A percentile compares a stretch with the other conserved stretches of the same genome.
These are phyloP conservation scores for Mythimna impura DNA, from an alignment of 2,888 invertebrate species.

Conservation along the genomic window DNA sequence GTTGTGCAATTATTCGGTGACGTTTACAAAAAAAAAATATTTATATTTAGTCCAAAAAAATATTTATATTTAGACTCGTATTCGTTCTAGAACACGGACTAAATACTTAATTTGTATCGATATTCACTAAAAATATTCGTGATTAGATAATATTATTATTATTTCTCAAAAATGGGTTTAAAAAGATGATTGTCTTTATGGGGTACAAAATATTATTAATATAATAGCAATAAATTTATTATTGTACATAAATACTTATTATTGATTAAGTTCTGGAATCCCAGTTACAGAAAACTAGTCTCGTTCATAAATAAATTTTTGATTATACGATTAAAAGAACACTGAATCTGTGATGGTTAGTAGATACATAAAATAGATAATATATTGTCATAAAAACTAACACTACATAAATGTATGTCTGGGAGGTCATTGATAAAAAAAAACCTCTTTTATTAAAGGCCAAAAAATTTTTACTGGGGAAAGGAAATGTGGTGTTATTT, in stretches of 20 bases:
- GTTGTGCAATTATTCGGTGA: no score
- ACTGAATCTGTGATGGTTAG: background rate
- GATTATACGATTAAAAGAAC: background rate
- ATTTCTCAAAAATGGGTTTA: background rate
- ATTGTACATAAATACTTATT: background rate
- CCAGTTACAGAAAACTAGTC: no score
- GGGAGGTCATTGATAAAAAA: no score
- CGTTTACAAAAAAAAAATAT: no score
- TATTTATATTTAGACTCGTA: slow-evolving; percentile 9
- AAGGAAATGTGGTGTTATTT: no score
- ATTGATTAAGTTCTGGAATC: background rate
- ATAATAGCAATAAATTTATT: background rate
- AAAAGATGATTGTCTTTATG: background rate
- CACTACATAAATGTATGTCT: no score
- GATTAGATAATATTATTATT: no score
- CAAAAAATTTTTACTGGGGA: no score
- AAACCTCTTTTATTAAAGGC: no score
- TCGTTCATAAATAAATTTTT: no score
- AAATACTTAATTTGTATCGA: background rate
- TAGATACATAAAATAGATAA: no score
- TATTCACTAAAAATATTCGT: background rate
- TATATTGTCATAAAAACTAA: no score
- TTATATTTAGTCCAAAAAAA: background rate
- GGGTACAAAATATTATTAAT: background rate
- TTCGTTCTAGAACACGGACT: slow-evolving; percentile 26